Percentiles rank a stretch among this genome's conserved stretches.
Conservation (phyloP, 2,797 vertebrate genomes). For the Hirundo rustica region DNA sequence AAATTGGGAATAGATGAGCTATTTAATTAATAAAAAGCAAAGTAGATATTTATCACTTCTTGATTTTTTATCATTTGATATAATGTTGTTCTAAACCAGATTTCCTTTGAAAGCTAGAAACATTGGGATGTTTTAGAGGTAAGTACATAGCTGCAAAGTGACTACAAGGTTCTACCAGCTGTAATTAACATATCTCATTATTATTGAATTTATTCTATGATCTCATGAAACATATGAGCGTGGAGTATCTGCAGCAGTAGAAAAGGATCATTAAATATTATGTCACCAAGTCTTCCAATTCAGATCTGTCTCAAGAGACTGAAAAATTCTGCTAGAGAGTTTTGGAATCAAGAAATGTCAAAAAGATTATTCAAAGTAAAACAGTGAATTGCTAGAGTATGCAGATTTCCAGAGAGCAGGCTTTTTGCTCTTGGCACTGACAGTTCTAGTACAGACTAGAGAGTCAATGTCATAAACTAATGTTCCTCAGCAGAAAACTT, state of each 20-base stretch:
- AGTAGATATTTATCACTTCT: not conserved
- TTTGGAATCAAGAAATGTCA: slow-evolving; percentile 35
- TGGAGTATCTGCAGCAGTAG: not conserved
- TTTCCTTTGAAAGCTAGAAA: not conserved
- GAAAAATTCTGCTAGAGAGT: not conserved
- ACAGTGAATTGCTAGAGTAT: slow-evolving; percentile 20
- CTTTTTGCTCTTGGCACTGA: slow-evolving; percentile 47
- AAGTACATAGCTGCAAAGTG: not conserved
- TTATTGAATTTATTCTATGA: not conserved
- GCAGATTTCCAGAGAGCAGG: slow-evolving; percentile 16
- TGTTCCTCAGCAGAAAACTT: not conserved
- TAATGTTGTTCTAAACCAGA: not conserved
- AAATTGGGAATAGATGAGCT: not conserved
- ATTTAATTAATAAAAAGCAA: not conserved
- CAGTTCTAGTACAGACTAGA: not conserved
- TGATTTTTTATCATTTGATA: not conserved
- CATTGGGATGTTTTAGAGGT: not conserved
- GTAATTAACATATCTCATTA: not conserved
- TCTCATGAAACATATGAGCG: not conserved
- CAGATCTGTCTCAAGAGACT: not conserved
- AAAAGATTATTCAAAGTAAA: slow-evolving; percentile 48
- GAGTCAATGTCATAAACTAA: not conserved
- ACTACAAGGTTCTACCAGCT: not conserved
- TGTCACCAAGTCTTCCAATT: not conserved
- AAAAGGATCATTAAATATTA: not conserved